A percentile compares a stretch with the other conserved stretches of the same genome.
These are phyloP conservation scores for Trissonchulus latispiculum DNA, from an alignment of 2,888 invertebrate species.

Conservation along the genomic window DNA sequence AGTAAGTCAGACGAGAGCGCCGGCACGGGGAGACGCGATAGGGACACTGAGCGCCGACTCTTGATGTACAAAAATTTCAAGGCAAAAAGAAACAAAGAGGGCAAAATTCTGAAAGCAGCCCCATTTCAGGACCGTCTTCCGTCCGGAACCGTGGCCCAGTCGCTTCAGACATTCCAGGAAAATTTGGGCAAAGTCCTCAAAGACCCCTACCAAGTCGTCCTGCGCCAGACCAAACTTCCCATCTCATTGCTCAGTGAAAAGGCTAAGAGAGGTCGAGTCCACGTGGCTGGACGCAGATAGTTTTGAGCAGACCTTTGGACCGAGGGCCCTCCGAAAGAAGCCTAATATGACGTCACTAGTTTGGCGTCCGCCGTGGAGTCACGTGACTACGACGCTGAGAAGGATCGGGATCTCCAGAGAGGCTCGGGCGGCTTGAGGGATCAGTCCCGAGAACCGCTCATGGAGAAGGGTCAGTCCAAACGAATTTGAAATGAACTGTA, in stretches of 20 bases:
- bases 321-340: conserved; percentile 78
- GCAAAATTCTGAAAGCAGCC: conserved; percentile 84
- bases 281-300: conserved; percentile 91
- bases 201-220: conserved; percentile 93
- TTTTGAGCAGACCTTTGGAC: conserved; percentile 87
- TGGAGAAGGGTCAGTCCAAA: conserved; percentile 87
- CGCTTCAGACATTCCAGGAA: conserved; percentile 59
- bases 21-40: conserved; percentile 75
- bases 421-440: conserved; percentile 65
- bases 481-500: conserved; percentile 98
- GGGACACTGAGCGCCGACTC: conserved; percentile 84
- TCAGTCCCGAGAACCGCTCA: conserved; percentile 79
- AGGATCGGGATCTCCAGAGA: conserved; percentile 68
- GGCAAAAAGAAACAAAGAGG: conserved; percentile 63
- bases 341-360: too few relatives aligned
- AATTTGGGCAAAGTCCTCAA: conserved; percentile 86
- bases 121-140: conserved; percentile 83
- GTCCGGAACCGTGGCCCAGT: conserved; percentile 71
- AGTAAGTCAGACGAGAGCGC: conserved; percentile 54
- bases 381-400: conserved; percentile 68
- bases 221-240: conserved; percentile 89
- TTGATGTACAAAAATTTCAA: conserved; percentile 98
- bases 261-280: conserved; percentile 49
- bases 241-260: conserved; percentile 85
- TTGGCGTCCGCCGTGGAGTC: too few relatives aligned